phyloP scores from a whole-genome alignment of 1,140 invertebrate species.

The Kradibia gibbosae region DNA sequence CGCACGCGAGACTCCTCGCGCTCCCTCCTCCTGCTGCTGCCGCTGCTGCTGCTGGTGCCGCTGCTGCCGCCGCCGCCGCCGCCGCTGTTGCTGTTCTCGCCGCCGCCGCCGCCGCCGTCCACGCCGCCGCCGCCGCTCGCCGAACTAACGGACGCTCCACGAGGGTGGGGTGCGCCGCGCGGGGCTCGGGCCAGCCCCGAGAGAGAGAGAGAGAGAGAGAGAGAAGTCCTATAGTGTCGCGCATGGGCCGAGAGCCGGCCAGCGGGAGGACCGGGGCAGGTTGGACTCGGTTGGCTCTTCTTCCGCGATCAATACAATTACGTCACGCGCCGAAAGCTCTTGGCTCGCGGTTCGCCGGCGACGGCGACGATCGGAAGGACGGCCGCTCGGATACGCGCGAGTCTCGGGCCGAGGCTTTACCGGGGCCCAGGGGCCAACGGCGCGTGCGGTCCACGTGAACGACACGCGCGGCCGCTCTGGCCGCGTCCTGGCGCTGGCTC shows the following conservation, averaged over 20 bases:
- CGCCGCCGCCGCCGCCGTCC: background rate
- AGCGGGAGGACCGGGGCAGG: no score
- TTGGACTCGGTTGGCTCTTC: no score
- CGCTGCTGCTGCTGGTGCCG: no score
- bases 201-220: no score
- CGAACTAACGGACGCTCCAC: background rate
- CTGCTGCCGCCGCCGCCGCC: background rate
- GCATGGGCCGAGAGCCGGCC: no score
- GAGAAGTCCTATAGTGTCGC: no score
- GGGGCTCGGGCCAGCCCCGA: no score
- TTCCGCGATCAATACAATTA: slow-evolving; percentile 77
- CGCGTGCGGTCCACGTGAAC: background rate
- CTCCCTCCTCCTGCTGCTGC: background rate
- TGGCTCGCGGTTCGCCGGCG: slow-evolving; percentile 17
- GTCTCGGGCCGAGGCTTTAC: no score
- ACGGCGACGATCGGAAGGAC: background rate
- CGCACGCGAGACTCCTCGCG: background rate
- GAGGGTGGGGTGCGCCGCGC: background rate
- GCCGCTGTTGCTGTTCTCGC: background rate
- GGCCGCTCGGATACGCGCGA: no score
- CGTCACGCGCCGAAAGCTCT: slow-evolving; percentile 71
- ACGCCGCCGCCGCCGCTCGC: background rate
- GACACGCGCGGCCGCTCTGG: background rate
- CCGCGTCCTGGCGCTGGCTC: no score
- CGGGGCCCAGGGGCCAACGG: no score